A percentile compares a stretch with the other conserved stretches of the same genome.
phyloP scores from a whole-genome alignment of 1,140 invertebrate species.

The Amphibalanus amphitrite region DNA sequence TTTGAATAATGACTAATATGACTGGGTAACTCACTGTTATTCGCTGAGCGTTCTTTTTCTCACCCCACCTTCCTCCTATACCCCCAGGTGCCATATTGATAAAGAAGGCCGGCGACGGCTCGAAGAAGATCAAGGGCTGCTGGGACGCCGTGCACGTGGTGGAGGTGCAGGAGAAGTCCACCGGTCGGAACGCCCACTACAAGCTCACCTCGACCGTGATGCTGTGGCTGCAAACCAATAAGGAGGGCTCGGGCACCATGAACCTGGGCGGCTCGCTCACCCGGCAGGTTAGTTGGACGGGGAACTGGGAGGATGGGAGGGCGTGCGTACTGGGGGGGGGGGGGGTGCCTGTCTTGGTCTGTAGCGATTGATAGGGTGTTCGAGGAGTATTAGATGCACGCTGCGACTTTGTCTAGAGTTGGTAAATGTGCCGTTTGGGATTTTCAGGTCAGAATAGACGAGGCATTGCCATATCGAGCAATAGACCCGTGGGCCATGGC shows the following conservation, averaged over 20 bases:
- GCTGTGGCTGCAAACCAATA: slow-evolving; percentile 98
- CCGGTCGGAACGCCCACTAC: slow-evolving; percentile 86
- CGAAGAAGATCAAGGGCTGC: slow-evolving; percentile 91
- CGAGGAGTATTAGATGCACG: no score
- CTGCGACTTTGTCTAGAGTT: no score
- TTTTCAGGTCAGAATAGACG: no score
- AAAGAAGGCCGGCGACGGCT: slow-evolving; percentile 95
- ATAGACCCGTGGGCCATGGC: no score
- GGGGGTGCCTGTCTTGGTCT: no score
- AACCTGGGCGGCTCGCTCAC: slow-evolving; percentile 95
- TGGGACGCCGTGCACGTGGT: slow-evolving; percentile 99
- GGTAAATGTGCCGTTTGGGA: no score
- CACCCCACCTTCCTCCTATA: background rate
- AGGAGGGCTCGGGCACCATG: slow-evolving; percentile 91
- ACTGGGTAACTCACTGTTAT: background rate
- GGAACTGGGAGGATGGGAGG: no score
- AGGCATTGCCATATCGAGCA: no score
- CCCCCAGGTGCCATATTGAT: slow-evolving; percentile 81
- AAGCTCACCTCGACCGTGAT: slow-evolving; percentile 98
- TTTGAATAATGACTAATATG: background rate
- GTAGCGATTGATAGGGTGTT: no score
- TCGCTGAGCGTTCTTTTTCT: background rate
- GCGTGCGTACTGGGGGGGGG: no score
- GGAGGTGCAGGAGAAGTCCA: slow-evolving; percentile 91
- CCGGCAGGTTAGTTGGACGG: slow-evolving; percentile 55